Percentiles rank a stretch among this genome's conserved stretches.
Conservation (phyloP, 2,113 vertebrate genomes). For the Ahaetulla prasina region DNA sequence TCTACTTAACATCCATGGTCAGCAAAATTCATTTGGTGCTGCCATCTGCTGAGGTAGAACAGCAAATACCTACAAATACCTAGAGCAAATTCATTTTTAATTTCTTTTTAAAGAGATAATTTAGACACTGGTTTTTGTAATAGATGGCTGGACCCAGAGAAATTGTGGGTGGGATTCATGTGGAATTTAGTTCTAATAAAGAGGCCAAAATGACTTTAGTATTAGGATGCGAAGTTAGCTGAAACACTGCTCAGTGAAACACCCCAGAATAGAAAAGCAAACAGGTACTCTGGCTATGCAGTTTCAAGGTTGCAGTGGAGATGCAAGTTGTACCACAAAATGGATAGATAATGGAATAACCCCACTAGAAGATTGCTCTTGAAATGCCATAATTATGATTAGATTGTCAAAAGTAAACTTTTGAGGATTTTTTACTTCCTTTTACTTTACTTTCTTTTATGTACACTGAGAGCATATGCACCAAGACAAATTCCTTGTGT, state of each 20-base stretch:
- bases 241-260: not conserved
- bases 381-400: not conserved
- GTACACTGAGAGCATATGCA: too few relatives aligned
- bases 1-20: not conserved
- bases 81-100: not conserved
- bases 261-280: not conserved
- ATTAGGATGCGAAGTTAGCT: not conserved
- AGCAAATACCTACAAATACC: not conserved
- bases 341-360: not conserved
- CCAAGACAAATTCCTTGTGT: too few relatives aligned
- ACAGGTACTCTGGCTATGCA: not conserved
- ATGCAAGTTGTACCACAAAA: not conserved
- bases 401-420: not conserved
- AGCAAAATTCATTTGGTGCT: not conserved
- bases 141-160: not conserved
- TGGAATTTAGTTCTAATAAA: not conserved
- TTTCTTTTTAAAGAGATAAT: not conserved
- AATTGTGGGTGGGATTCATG: not conserved
- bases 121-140: not conserved
- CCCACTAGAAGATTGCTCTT: not conserved
- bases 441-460: too few relatives aligned
- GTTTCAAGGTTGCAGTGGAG: not conserved
- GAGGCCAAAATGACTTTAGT: not conserved
- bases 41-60: not conserved
- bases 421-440: not conserved